Evolutionary conservation across 1,140 invertebrate genomes (phyloP).

Genomic region (Mizuhopecten yessoensis): DNA sequence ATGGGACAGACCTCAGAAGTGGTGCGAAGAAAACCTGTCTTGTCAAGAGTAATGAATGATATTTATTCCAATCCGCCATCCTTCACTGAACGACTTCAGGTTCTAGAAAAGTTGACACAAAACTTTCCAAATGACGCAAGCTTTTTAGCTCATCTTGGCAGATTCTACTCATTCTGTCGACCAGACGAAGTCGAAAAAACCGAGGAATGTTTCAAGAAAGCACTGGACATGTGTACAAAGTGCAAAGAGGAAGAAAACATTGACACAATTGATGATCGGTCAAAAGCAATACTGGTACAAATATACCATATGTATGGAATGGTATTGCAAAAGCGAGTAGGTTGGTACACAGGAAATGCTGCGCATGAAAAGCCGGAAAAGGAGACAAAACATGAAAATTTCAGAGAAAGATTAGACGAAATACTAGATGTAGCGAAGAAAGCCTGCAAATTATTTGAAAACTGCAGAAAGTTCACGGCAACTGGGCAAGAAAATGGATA

Average conservation of each 20-base stretch:
- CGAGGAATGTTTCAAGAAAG: constrained; percentile 64
- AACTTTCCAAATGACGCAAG: constrained; percentile 66
- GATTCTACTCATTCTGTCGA: constrained; percentile 66
- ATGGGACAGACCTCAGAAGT: constrained; percentile 62
- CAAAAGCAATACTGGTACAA: constrained; percentile 61
- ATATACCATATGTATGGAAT: constrained; percentile 69
- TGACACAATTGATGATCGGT: constrained; percentile 57
- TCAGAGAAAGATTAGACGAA: constrained; percentile 54
- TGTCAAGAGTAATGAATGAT: constrained; percentile 65
- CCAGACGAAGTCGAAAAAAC: constrained; percentile 61
- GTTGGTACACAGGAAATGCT: constrained; percentile 54
- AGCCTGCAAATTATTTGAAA: constrained; percentile 61
- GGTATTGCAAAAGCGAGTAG: constrained; percentile 56
- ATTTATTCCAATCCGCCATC: constrained; percentile 59
- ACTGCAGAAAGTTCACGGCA: constrained; percentile 59
- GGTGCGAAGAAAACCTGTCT: constrained; percentile 51
- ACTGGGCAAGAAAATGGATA: constrained; percentile 59
- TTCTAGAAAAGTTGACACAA: constrained; percentile 63
- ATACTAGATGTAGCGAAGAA: constrained; percentile 46
- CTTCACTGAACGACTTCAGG: constrained; percentile 58
- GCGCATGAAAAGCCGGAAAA: constrained; percentile 53
- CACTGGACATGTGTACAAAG: constrained; percentile 55
- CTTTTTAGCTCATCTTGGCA: constrained; percentile 64
- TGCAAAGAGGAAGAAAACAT: constrained; percentile 47
- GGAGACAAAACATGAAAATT: constrained; percentile 18